A percentile compares a stretch with the other conserved stretches of the same genome.
Conservation (phyloP, 2,888 invertebrate species). For the Leistus spinibarbis region DNA sequence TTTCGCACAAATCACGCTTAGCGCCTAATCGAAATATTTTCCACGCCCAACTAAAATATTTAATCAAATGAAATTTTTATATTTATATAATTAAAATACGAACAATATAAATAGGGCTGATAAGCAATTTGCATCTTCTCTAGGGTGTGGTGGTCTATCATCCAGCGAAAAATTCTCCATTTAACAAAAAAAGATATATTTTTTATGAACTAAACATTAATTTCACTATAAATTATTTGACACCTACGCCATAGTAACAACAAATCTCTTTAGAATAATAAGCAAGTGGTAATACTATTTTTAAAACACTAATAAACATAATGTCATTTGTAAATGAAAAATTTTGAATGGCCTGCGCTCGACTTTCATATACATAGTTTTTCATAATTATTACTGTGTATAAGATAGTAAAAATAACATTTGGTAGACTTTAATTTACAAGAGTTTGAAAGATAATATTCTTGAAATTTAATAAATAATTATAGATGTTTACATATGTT, state of each 20-base stretch:
- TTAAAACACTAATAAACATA: background rate
- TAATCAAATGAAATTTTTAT: background rate
- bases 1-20: conserved; percentile 50
- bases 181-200: background rate
- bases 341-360: no score
- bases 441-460: no score
- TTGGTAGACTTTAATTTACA: no score
- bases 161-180: conserved; percentile 1
- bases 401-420: no score
- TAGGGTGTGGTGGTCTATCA: conserved; percentile 44
- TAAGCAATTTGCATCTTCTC: conserved; percentile 49
- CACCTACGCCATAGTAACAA: no score
- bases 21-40: conserved; percentile 50
- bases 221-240: background rate
- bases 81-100: background rate
- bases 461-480: no score
- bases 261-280: no score
- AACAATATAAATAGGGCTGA: conserved; percentile 50
- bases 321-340: no score
- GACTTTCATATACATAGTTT: no score
- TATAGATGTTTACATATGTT: no score
- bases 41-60: conserved; percentile 47
- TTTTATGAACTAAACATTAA: background rate
- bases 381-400: no score
- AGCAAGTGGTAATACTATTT: background rate